These are phyloP conservation scores for Drosophila lacertosa DNA, from an alignment of 1,140 invertebrate genomes.

Conservation along the genomic window DNA sequence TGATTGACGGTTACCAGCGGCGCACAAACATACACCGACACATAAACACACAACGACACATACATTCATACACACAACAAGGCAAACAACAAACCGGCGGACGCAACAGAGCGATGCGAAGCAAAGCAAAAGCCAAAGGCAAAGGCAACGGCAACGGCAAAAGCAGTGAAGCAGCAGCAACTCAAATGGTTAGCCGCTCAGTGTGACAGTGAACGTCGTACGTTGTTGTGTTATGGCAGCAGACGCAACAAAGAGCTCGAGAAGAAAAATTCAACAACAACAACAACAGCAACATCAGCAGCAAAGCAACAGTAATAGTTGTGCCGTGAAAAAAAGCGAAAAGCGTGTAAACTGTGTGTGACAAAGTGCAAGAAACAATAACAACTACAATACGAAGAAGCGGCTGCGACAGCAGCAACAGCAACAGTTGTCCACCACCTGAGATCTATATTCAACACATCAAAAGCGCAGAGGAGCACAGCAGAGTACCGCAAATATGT, in stretches of 20 bases:
- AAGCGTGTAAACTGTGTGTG: slow-evolving; percentile 17
- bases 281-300: slow-evolving; percentile 8
- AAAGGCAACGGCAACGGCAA: slow-evolving; percentile 2
- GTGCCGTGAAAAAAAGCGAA: slow-evolving; percentile 7
- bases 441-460: slow-evolving; percentile 15
- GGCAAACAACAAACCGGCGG: slow-evolving; percentile 36
- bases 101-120: slow-evolving; percentile 8
- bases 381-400: slow-evolving; percentile 1
- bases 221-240: slow-evolving; percentile 63
- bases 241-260: slow-evolving; percentile 22
- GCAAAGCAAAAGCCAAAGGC: slow-evolving; percentile 22
- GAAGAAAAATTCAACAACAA: slow-evolving; percentile 21
- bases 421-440: slow-evolving; percentile 32
- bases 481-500: slow-evolving; percentile 51
- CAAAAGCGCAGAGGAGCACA: background rate
- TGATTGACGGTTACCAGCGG: slow-evolving; percentile 36
- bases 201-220: slow-evolving; percentile 74
- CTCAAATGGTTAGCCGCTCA: slow-evolving; percentile 40
- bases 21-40: slow-evolving; percentile 1
- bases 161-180: slow-evolving; percentile 20
- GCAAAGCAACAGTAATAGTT: slow-evolving; percentile 25
- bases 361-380: slow-evolving; percentile 12
- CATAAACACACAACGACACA: background rate
- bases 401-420: slow-evolving; percentile 1
- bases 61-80: slow-evolving; percentile 15